A percentile compares a stretch with the other conserved stretches of the same genome.
phyloP scores from a whole-genome alignment of 2,888 invertebrate species.

The Cerceris rybyensis region DNA sequence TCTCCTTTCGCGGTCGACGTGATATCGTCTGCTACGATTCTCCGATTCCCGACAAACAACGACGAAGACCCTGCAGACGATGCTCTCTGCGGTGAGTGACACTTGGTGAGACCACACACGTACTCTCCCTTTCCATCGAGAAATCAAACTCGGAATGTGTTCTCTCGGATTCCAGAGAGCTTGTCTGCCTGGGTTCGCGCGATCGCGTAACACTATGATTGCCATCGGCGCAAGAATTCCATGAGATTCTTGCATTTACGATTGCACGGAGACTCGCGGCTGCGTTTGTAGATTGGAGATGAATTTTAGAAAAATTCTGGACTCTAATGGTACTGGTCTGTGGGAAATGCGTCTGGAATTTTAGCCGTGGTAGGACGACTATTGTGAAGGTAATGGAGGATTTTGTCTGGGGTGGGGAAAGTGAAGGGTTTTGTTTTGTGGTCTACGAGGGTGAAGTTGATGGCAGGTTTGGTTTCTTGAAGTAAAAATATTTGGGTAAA shows the following conservation, averaged over 20 bases:
- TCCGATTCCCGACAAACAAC: neutral
- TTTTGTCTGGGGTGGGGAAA: too few relatives aligned
- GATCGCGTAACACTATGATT: conserved; percentile 50
- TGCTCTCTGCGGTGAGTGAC: conserved; percentile 39
- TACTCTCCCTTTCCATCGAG: conserved; percentile 51
- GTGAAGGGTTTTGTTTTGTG: too few relatives aligned
- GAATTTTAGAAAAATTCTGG: neutral
- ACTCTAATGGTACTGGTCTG: neutral
- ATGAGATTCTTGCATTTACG: neutral
- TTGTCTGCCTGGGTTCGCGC: conserved; percentile 23
- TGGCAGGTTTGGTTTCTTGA: too few relatives aligned
- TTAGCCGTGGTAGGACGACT: too few relatives aligned
- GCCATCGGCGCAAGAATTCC: conserved; percentile 49
- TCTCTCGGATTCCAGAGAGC: conserved; percentile 46
- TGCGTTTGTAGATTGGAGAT: neutral
- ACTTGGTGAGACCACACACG: conserved; percentile 50
- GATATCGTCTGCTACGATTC: conserved; percentile 17
- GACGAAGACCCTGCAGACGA: neutral
- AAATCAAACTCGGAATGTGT: conserved; percentile 42
- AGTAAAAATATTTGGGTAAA: too few relatives aligned
- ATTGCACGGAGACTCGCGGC: too few relatives aligned
- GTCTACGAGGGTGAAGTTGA: too few relatives aligned
- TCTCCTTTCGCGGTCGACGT: conserved; percentile 40
- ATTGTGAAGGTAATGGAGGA: too few relatives aligned
- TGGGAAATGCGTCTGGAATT: too few relatives aligned